phyloP scores from a whole-genome alignment of 2,797 vertebrate genomes.

The Arrhamphus sclerolepis region DNA sequence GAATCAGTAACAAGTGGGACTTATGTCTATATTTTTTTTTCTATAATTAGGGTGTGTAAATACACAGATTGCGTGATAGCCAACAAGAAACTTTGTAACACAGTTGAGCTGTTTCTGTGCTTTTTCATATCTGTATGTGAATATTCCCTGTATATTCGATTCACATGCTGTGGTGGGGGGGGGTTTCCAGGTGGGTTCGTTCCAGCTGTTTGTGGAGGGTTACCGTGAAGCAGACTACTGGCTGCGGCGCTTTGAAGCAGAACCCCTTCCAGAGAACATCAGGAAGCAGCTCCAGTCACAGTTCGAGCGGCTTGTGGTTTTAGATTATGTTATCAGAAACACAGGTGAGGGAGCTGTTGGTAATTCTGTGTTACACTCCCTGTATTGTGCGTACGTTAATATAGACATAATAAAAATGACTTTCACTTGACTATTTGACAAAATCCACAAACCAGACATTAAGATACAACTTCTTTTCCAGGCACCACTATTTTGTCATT shows the following conservation, averaged over 20 bases:
- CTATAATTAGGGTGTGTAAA: no score
- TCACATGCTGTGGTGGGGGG: background rate
- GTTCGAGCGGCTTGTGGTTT: conserved; percentile 93
- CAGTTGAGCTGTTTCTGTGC: no score
- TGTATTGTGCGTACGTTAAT: no score
- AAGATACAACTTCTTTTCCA: background rate
- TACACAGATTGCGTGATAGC: background rate
- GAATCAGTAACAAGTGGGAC: no score
- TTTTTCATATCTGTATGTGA: background rate
- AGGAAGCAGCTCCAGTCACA: conserved; percentile 96
- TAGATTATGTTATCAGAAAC: conserved; percentile 98
- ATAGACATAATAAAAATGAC: no score
- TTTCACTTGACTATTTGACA: no score
- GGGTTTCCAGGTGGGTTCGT: conserved; percentile 90
- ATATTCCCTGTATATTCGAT: no score
- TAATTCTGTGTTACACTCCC: background rate
- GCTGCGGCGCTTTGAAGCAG: conserved; percentile 96
- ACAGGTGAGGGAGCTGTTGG: conserved; percentile 82
- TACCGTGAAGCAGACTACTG: conserved; percentile 96
- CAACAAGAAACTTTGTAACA: conserved; percentile 8
- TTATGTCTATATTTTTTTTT: no score
- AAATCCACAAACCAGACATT: no score
- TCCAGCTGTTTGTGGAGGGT: conserved; percentile 96
- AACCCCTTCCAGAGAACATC: conserved; percentile 95
- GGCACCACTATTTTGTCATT: background rate